Evolutionary conservation across 2,888 invertebrate species (phyloP), one percentile per base, ranked within the genome.

Genomic region (Agrochola lychnidis): DNA sequence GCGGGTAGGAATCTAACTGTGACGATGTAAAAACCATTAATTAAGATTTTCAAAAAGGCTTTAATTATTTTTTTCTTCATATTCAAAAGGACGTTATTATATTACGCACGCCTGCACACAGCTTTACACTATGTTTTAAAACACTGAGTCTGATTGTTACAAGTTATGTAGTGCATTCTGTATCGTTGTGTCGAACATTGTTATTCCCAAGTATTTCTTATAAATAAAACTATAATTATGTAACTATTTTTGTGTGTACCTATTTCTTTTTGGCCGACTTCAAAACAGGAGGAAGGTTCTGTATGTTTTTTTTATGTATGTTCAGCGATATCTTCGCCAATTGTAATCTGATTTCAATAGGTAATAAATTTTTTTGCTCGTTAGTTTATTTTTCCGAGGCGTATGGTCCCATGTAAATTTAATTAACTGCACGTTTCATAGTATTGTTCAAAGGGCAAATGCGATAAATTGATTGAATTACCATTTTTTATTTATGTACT

Each of bases 111-210:
- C 42, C 30, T 76, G 76, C 79, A 70, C 82, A 67, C 67, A 45
- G 79, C 85, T 84, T 84, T 71, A 76, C 64, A 70, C 63, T 76
- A 73, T 74, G 69, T 86, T 87, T 87, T 87, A 84, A 87, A 87
- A 87, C 88, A 87, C 87, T 87, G 87, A 59, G 79, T 78, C 79
- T 73, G 70, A 70, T 80, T 88, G 89, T 88, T 88, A 72, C 76
- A 40, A 40, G 79, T 89, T 83, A 40, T 72, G 68, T 84, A 81
- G 83, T 79, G 69, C 82, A 73, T 81, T 78, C 66, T 66, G 67
- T 83, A 66, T 79, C 78, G 82, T 80, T 84, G 78, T 62, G 2
- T 53, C 22, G 7, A 5, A 63, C 40, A 45, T 66, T 66, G 22
- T 14, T 1, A 45, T 66, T 68, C 74, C 82, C 70, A 78, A 78